Conservation (phyloP, 2,888 invertebrate genomes). For the Lapara coniferarum region DNA sequence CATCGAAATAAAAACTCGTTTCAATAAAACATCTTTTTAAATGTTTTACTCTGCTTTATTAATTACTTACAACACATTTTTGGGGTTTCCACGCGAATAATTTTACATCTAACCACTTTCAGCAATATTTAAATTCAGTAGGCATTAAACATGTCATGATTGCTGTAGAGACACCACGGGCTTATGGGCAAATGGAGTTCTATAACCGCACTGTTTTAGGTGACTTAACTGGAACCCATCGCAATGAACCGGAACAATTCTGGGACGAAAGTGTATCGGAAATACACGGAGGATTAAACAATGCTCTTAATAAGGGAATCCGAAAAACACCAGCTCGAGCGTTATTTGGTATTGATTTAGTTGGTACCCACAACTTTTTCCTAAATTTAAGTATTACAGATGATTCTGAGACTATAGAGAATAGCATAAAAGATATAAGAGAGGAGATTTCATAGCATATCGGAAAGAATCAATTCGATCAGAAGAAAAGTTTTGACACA, state of each 20-base stretch:
- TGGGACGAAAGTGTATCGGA: background rate
- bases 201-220: background rate
- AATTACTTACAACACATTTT: background rate
- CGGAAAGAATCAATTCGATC: background rate
- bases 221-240: background rate
- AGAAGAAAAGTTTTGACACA: background rate
- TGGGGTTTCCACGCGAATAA: background rate
- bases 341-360: background rate
- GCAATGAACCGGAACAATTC: background rate
- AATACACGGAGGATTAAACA: background rate
- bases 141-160: background rate
- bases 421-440: background rate
- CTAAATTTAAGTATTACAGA: background rate
- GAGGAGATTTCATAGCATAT: background rate
- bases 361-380: background rate
- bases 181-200: background rate
- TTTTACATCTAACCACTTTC: background rate
- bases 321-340: background rate
- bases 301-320: background rate
- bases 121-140: background rate
- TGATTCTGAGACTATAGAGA: background rate
- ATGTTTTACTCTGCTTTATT: too few species aligned
- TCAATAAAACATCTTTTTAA: too few species aligned
- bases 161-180: background rate
- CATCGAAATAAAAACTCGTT: too few species aligned